phyloP scores from a whole-genome alignment of 2,888 invertebrate genomes.

The Cheilosia variabilis region DNA sequence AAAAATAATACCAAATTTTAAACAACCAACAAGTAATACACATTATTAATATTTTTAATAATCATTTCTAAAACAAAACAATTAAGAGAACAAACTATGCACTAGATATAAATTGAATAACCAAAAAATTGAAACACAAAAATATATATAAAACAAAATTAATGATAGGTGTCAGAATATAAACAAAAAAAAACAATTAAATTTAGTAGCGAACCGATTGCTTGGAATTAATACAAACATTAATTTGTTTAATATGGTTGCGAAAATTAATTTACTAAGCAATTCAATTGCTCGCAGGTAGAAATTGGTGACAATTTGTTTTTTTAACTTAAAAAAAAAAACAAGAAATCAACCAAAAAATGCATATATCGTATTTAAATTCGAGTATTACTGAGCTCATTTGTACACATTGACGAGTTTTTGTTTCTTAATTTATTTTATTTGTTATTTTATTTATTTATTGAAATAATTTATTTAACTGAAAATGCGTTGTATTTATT shows the following conservation, averaged over 20 bases:
- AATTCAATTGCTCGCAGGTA: conserved; percentile 20
- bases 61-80: conserved; percentile 42
- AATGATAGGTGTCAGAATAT: conserved; percentile 65
- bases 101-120: conserved; percentile 49
- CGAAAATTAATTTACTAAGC: conserved; percentile 34
- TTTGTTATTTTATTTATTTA: conserved; percentile 49
- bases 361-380: conserved; percentile 12
- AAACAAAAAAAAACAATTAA: conserved; percentile 17
- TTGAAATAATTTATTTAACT: conserved; percentile 64
- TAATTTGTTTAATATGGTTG: conserved; percentile 38
- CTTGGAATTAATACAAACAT: conserved; percentile 59
- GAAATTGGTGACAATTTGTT: conserved; percentile 16
- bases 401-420: conserved; percentile 34
- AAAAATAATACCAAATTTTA: conserved; percentile 66
- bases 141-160: conserved; percentile 25
- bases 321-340: conserved; percentile 17
- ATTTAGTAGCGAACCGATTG: conserved; percentile 50
- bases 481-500: conserved; percentile 43
- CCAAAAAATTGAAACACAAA: conserved; percentile 21
- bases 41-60: conserved; percentile 64
- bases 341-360: conserved; percentile 57
- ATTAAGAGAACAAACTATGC: conserved; percentile 45
- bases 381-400: conserved; percentile 34
- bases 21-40: conserved; percentile 61
- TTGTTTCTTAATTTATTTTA: conserved; percentile 23